Percentiles rank a stretch among this genome's conserved stretches.
phyloP scores from a whole-genome alignment of 2,797 vertebrate species.

The Poeciliopsis presidionis region DNA sequence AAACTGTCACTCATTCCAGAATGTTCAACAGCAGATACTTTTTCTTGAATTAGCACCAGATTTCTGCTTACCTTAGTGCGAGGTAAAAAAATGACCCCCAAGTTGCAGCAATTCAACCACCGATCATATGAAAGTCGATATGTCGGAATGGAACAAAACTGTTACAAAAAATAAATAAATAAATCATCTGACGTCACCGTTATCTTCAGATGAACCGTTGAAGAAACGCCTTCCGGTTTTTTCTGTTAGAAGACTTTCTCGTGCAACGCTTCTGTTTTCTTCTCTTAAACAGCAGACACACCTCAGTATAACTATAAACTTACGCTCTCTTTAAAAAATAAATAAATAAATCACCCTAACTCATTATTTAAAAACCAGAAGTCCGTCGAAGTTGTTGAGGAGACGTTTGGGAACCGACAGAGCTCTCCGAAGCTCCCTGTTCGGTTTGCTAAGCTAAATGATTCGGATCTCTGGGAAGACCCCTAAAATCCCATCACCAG shows the following conservation, averaged over 20 bases:
- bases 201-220: neutral
- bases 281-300: neutral
- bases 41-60: neutral
- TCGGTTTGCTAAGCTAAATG: neutral
- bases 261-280: neutral
- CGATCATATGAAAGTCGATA: neutral
- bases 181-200: neutral
- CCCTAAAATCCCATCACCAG: conserved; percentile 36
- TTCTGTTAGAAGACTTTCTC: neutral
- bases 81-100: neutral
- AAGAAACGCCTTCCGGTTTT: neutral
- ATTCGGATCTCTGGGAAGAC: neutral
- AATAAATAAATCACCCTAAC: neutral
- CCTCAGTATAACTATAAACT: neutral
- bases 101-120: neutral
- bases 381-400: neutral
- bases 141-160: neutral
- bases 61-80: neutral
- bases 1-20: neutral
- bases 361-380: neutral
- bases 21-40: neutral
- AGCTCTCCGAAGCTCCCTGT: neutral
- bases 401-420: neutral
- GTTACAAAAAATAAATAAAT: neutral
- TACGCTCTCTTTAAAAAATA: neutral